Evolutionary conservation across 2,113 vertebrate genomes (phyloP).

Genomic region (Nothoprocta perdicaria): DNA sequence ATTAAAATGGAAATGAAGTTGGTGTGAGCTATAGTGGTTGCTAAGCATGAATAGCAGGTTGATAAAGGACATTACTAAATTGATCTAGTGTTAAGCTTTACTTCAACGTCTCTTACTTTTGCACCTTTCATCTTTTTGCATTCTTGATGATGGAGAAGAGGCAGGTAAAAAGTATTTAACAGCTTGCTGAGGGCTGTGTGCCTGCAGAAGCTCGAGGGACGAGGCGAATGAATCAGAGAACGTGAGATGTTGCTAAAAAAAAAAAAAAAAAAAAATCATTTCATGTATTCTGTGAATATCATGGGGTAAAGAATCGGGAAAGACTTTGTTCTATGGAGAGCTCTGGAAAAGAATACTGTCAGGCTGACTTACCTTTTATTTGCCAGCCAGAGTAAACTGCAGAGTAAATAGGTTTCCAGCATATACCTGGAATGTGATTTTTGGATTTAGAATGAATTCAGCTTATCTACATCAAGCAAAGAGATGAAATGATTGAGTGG

Average conservation of each 20-base stretch:
- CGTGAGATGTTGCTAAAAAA: neutral
- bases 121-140: slow-evolving; percentile 46
- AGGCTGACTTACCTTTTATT: neutral
- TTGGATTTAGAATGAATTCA: neutral
- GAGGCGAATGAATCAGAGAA: slow-evolving; percentile 30
- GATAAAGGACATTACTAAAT: slow-evolving; percentile 55
- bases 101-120: slow-evolving; percentile 61
- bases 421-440: neutral
- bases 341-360: neutral
- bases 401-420: neutral
- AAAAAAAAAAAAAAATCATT: neutral
- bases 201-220: neutral
- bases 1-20: slow-evolving; percentile 76
- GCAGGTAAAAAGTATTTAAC: neutral
- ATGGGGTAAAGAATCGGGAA: neutral
- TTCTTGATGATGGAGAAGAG: slow-evolving; percentile 15
- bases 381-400: neutral
- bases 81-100: slow-evolving; percentile 39
- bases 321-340: neutral
- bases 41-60: slow-evolving; percentile 50
- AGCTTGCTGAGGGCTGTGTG: neutral
- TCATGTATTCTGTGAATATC: neutral
- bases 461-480: neutral
- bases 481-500: neutral
- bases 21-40: slow-evolving; percentile 54